These are phyloP conservation scores for Andrena camellia DNA, from an alignment of 2,888 invertebrate genomes.

Conservation along the genomic window DNA sequence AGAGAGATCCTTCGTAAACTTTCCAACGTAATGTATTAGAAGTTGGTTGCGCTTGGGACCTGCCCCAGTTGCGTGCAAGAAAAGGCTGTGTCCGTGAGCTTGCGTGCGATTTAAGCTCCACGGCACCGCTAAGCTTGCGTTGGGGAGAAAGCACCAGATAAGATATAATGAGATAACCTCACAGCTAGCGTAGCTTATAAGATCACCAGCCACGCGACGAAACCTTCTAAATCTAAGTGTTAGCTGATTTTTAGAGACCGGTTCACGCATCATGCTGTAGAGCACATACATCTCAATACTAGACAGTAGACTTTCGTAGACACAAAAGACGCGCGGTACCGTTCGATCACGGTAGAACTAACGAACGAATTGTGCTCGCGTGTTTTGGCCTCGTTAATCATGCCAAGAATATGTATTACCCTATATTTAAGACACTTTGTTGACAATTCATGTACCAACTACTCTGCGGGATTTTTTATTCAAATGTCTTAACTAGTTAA, in stretches of 20 bases:
- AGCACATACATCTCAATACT: constrained; percentile 50
- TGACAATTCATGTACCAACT: too few relatives aligned
- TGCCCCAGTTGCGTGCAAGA: constrained; percentile 58
- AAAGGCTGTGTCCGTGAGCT: constrained; percentile 65
- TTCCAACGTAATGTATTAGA: constrained; percentile 3
- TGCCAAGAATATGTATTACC: too few relatives aligned
- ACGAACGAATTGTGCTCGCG: neutral
- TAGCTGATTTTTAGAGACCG: constrained; percentile 67
- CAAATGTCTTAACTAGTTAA: too few relatives aligned
- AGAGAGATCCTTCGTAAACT: constrained; percentile 1
- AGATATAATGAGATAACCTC: constrained; percentile 85
- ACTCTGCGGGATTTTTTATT: too few relatives aligned
- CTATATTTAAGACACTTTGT: too few relatives aligned
- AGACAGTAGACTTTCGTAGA: neutral
- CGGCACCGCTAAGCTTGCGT: constrained; percentile 76
- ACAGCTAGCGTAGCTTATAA: constrained; percentile 80
- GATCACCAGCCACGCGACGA: constrained; percentile 85
- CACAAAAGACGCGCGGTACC: too few relatives aligned
- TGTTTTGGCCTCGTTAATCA: too few relatives aligned
- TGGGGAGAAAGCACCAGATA: constrained; percentile 83
- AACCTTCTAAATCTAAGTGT: constrained; percentile 83
- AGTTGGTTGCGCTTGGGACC: constrained; percentile 21
- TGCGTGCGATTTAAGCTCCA: constrained; percentile 84
- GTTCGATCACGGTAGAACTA: too few relatives aligned
- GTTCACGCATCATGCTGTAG: constrained; percentile 58